These are phyloP conservation scores for Chrysoperla carnea DNA, from an alignment of 1,140 invertebrate genomes.

Conservation along the genomic window DNA sequence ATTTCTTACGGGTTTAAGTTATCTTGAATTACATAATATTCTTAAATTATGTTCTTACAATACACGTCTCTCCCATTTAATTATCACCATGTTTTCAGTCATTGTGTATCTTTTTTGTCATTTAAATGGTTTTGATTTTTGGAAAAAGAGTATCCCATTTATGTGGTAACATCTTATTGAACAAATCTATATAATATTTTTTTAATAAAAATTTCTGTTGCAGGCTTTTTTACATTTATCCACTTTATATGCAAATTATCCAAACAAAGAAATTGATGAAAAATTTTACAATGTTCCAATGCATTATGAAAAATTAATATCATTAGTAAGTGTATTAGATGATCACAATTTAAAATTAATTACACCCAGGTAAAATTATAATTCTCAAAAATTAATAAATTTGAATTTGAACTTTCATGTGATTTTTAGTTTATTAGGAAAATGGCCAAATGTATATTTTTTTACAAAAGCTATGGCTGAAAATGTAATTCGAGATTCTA, in stretches of 20 bases:
- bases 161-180: no score
- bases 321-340: constrained; percentile 2
- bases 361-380: neutral
- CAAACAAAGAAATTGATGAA: constrained; percentile 30
- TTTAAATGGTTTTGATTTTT: no score
- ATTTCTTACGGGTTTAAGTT: no score
- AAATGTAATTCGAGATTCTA: constrained; percentile 31
- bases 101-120: no score
- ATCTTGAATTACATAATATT: no score
- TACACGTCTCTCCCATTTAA: no score
- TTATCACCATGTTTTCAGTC: no score
- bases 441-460: constrained; percentile 42
- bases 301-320: constrained; percentile 5
- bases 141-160: no score
- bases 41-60: no score
- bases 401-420: neutral
- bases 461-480: constrained; percentile 44
- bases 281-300: constrained; percentile 28
- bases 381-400: no score
- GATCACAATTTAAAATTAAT: neutral
- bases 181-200: neutral
- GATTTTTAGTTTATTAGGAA: constrained; percentile 24
- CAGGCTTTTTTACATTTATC: constrained; percentile 42
- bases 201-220: constrained; percentile 6
- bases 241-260: constrained; percentile 46